phyloP scores from a whole-genome alignment of 2,797 vertebrate species.

The Picus viridis region DNA sequence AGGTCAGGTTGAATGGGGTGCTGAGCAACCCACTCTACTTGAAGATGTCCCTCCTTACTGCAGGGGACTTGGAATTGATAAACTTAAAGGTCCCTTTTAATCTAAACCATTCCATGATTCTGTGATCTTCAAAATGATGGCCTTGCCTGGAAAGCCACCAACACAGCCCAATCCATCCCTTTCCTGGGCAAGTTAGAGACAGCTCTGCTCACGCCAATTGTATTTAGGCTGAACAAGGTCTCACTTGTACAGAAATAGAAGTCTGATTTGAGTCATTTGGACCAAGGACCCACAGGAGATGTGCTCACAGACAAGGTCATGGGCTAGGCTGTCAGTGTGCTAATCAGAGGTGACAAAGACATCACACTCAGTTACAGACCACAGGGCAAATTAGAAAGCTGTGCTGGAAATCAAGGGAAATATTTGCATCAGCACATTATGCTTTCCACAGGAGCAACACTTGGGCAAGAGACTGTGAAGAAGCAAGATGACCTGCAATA shows the following conservation, averaged over 20 bases:
- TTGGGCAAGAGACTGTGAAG: constrained; percentile 15
- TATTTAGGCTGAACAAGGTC: constrained; percentile 13
- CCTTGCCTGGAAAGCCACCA: background rate
- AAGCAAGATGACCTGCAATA: constrained; percentile 6
- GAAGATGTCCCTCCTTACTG: too few species aligned
- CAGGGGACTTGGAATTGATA: too few species aligned
- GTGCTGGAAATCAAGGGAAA: background rate
- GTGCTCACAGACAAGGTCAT: background rate
- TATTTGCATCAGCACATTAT: background rate
- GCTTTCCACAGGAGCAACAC: background rate
- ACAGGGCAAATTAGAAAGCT: constrained; percentile 31
- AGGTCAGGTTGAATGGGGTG: too few species aligned
- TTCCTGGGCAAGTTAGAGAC: background rate
- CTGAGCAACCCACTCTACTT: too few species aligned
- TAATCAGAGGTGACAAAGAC: constrained; percentile 54
- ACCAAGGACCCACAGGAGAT: background rate
- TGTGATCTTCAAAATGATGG: background rate
- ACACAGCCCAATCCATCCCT: background rate
- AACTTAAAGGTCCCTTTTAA: too few species aligned
- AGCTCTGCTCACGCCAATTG: background rate
- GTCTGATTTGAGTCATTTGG: constrained; percentile 9
- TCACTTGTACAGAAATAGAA: background rate
- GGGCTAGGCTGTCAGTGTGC: background rate
- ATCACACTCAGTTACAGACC: constrained; percentile 36
- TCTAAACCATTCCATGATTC: too few species aligned